Percentiles rank a stretch among this genome's conserved stretches.
These are phyloP conservation scores for Chiloscyllium punctatum DNA, from an alignment of 2,797 vertebrate species.

Conservation along the genomic window DNA sequence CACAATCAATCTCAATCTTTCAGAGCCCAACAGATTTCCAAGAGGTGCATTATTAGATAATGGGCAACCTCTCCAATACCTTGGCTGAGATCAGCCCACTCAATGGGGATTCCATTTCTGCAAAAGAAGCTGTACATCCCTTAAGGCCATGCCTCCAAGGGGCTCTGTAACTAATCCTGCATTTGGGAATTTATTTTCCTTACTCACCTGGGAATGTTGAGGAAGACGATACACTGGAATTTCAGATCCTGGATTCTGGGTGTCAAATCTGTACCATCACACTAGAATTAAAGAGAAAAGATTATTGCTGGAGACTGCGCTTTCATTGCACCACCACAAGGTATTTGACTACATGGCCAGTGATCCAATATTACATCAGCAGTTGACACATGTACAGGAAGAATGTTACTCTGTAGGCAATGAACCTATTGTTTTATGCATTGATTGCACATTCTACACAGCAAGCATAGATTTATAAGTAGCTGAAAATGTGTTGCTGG, in stretches of 20 bases:
- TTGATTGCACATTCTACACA: not conserved
- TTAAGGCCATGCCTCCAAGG: not conserved
- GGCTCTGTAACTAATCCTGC: not conserved
- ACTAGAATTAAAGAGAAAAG: slow-evolving; percentile 59
- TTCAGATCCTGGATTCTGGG: slow-evolving; percentile 98
- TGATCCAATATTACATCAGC: not conserved
- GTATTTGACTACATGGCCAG: not conserved
- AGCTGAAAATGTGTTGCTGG: too few relatives aligned
- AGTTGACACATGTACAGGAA: not conserved
- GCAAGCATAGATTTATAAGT: not conserved
- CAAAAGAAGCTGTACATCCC: not conserved
- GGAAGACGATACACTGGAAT: slow-evolving; percentile 99
- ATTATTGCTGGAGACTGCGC: not conserved
- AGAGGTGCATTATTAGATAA: too few relatives aligned
- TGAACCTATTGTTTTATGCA: not conserved
- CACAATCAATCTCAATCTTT: not conserved
- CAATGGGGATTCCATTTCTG: not conserved
- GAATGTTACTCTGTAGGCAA: not conserved
- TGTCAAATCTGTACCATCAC: slow-evolving; percentile 93
- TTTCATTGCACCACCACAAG: not conserved
- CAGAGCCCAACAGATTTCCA: not conserved
- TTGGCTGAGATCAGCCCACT: not conserved
- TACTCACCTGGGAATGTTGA: slow-evolving; percentile 95
- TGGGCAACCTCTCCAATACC: not conserved
- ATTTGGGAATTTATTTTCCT: not conserved